A percentile compares a stretch with the other conserved stretches of the same genome.
Conservation (phyloP, 1,140 invertebrate species). For the Drosophila lacertosa region DNA sequence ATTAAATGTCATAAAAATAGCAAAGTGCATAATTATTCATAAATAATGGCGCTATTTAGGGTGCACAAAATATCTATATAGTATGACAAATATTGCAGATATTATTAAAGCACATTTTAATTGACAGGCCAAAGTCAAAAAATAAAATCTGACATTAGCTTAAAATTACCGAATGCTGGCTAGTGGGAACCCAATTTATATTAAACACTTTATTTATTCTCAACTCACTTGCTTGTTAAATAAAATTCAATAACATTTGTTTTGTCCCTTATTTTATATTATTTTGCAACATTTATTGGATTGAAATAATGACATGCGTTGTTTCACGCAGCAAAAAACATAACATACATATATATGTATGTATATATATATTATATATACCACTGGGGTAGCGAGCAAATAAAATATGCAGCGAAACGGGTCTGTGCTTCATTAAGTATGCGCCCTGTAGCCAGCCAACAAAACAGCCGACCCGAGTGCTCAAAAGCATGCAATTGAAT, state of each 20-base stretch:
- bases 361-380: slow-evolving; percentile 4
- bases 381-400: slow-evolving; percentile 39
- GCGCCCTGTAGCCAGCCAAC: slow-evolving; percentile 65
- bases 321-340: background rate
- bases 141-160: slow-evolving; percentile 13
- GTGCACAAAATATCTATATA: slow-evolving; percentile 17
- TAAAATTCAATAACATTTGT: slow-evolving; percentile 59
- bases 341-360: background rate
- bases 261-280: slow-evolving; percentile 41
- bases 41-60: slow-evolving; percentile 68
- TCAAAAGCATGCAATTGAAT: slow-evolving; percentile 79
- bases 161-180: background rate
- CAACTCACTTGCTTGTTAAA: slow-evolving; percentile 60
- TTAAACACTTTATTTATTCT: slow-evolving; percentile 11
- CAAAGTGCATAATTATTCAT: slow-evolving; percentile 49
- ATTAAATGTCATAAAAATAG: slow-evolving; percentile 71
- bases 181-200: background rate
- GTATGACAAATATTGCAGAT: slow-evolving; percentile 67
- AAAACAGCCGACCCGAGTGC: slow-evolving; percentile 63
- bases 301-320: slow-evolving; percentile 9
- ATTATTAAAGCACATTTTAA: slow-evolving; percentile 66
- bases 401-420: slow-evolving; percentile 72
- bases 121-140: slow-evolving; percentile 50
- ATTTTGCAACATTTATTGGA: slow-evolving; percentile 26
- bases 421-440: slow-evolving; percentile 75